Base-by-base conservation (phyloP, 2,888 invertebrate genomes). In the Dyspetes luteomarginatus region DNA sequence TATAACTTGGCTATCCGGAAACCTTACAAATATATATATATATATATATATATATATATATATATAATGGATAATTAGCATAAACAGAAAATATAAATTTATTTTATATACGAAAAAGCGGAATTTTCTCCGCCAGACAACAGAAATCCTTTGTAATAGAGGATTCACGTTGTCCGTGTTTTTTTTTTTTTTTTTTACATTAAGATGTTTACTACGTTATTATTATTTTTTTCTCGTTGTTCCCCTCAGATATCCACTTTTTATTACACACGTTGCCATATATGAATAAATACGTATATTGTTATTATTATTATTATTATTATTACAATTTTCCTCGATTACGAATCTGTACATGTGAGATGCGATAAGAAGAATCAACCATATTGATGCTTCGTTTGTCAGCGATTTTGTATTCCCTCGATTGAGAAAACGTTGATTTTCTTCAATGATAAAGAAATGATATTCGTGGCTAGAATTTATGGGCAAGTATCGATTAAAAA, bases 91-190 rank as follows among this genome's bases (percentile, higher is more conserved):
- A 88, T 83, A 83, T 75, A 85, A 84, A 82, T 86, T 87, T 87
- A 88, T 88, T 88, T 88, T 86, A 87, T 87, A 86, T 87, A 87
- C 79, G 80, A 83, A 81, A 82, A 56, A 77, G 48, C 22, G 41
- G 26, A 58, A 15, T 60, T 45, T 3, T 17, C 36, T n/a, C 71
- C 48, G 28, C 19, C 2, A 17, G 26, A 28, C n/a, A 7, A 28
- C 0, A 9, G 28, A 36, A 55, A 62, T 24, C 17, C 1, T 28
- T n/a, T n/a, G n/a, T 17, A 52, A 22, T 15, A 15, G n/a, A 43
- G 55, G 36, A 62, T 48, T 41, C 19, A 62, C 68, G 62, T 15
- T n/a, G 36, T 41, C n/a, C n/a, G n/a, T n/a, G n/a, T n/a, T n/a
- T n/a, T n/a, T n/a, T n/a, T n/a, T n/a, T n/a, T n/a, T n/a, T 43